Evolutionary conservation across 2,113 vertebrate genomes (phyloP).

Genomic region (Calyptomena viridis): DNA sequence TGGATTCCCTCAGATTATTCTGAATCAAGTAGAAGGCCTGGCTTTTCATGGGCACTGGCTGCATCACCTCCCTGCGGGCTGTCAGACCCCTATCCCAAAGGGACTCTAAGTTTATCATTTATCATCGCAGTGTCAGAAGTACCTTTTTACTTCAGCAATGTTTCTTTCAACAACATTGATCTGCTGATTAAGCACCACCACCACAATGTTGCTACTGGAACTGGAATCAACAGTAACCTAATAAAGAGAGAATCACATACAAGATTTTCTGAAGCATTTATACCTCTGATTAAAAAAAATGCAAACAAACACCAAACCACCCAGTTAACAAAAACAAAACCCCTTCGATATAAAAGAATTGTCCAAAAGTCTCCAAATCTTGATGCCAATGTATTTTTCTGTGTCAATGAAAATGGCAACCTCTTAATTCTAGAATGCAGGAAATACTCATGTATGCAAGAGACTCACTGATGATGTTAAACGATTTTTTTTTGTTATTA

Average conservation of each 20-base stretch:
- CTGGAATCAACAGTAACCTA: constrained; percentile 68
- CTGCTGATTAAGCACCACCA: constrained; percentile 67
- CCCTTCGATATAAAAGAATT: not conserved
- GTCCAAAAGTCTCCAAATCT: not conserved
- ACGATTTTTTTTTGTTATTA: not conserved
- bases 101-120: not conserved
- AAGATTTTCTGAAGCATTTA: not conserved
- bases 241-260: not conserved
- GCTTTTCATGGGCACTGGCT: not conserved
- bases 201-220: constrained; percentile 57
- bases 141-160: constrained; percentile 65
- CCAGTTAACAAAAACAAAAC: not conserved
- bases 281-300: not conserved
- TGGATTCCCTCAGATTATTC: not conserved
- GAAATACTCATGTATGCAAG: not conserved
- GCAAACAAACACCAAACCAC: not conserved
- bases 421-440: accelerated
- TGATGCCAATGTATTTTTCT: not conserved
- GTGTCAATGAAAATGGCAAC: not conserved
- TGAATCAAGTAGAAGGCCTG: not conserved
- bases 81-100: not conserved
- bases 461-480: too few relatives aligned
- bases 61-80: not conserved
- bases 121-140: not conserved
- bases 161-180: constrained; percentile 70